These are phyloP conservation scores for Archivesica marissinica DNA, from an alignment of 1,140 invertebrate species.

Conservation along the genomic window DNA sequence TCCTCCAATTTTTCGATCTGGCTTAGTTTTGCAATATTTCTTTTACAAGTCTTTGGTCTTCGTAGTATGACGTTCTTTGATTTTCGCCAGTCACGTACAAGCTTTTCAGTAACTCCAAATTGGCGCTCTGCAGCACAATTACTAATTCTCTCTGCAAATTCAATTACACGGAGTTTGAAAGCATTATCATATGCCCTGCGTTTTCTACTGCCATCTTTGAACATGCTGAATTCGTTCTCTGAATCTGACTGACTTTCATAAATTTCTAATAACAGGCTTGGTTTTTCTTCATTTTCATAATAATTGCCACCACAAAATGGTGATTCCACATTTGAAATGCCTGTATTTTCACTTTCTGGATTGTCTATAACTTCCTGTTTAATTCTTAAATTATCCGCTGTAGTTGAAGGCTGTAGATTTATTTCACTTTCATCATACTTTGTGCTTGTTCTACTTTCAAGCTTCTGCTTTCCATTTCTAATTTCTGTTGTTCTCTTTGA, in stretches of 20 bases:
- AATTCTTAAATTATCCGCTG: background rate
- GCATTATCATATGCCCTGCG: slow-evolving; percentile 8
- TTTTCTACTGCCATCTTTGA: background rate
- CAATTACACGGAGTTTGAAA: background rate
- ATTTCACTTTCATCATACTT: background rate
- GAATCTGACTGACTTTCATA: background rate
- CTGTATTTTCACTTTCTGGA: background rate
- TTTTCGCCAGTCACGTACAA: background rate
- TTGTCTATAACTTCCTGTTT: background rate
- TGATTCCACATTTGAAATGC: too few species aligned
- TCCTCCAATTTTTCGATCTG: background rate
- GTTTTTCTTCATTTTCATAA: background rate
- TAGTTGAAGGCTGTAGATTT: background rate
- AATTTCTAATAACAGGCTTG: background rate
- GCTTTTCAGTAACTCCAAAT: background rate
- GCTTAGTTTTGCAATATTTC: background rate
- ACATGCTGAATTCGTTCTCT: background rate
- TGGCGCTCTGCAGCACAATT: background rate
- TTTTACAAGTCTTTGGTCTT: background rate
- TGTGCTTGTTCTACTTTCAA: background rate
- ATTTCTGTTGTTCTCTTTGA: background rate
- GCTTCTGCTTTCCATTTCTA: background rate
- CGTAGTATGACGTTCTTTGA: background rate
- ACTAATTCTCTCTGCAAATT: background rate
- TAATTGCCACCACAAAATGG: background rate